Evolutionary conservation across 2,888 invertebrate species (phyloP).

Genomic region (Stenolophus ochropezus): DNA sequence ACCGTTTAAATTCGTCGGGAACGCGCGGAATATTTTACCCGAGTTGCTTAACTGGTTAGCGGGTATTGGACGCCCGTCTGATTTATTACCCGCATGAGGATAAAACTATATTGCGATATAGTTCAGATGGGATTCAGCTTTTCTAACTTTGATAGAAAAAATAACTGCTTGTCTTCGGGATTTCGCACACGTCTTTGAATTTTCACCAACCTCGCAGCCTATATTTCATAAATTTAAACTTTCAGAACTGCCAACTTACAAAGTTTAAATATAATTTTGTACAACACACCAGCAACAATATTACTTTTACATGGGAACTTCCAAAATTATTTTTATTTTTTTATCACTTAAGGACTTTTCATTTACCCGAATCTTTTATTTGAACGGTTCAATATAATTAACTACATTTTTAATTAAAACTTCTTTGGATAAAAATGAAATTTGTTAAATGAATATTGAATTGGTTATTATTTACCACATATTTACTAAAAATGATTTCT

Average conservation of each 20-base stretch:
- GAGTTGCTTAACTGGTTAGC: conserved; percentile 34
- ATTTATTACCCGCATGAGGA: conserved; percentile 18
- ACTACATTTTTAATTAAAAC: too few species aligned
- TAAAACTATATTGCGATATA: conserved; percentile 37
- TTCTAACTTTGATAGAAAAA: conserved; percentile 33
- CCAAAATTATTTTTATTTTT: too few species aligned
- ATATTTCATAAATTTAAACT: background rate
- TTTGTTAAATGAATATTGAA: too few species aligned
- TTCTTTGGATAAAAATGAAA: too few species aligned
- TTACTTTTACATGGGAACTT: too few species aligned
- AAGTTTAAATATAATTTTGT: background rate
- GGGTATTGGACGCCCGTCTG: conserved; percentile 23
- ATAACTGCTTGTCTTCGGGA: conserved; percentile 17
- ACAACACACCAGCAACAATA: background rate
- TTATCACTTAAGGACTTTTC: too few species aligned
- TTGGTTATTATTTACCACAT: too few species aligned
- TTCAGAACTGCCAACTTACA: background rate
- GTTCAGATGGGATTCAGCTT: conserved; percentile 10
- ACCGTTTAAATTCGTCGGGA: conserved; percentile 30
- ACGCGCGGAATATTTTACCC: conserved; percentile 17
- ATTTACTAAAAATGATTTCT: too few species aligned
- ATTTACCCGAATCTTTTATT: too few species aligned
- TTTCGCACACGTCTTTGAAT: conserved; percentile 2
- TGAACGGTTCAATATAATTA: too few species aligned
- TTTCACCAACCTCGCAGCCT: background rate